Percentiles rank a stretch among this genome's conserved stretches.
Evolutionary conservation across 2,797 vertebrate species (phyloP).

Genomic region (Acanthurus leucopareius): DNA sequence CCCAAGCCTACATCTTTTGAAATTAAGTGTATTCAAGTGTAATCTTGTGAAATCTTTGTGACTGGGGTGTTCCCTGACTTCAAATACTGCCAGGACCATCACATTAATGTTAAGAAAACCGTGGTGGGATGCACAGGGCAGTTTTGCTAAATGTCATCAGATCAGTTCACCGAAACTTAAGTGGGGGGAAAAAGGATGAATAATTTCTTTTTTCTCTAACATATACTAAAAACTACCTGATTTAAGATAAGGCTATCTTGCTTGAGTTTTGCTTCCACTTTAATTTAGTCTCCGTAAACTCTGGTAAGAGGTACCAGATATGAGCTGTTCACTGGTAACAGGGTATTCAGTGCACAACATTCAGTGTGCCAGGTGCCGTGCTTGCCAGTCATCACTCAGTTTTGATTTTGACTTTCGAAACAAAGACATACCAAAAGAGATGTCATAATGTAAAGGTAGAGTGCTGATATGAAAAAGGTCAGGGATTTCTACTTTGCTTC

Average conservation of each 20-base stretch:
- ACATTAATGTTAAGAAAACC: constrained; percentile 17
- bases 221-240: constrained; percentile 14
- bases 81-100: not conserved
- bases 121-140: constrained; percentile 14
- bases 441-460: not conserved
- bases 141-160: constrained; percentile 64
- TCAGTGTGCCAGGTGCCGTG: not conserved
- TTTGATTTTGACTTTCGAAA: not conserved
- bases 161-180: constrained; percentile 39
- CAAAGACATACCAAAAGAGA: not conserved
- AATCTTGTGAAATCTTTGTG: constrained; percentile 51
- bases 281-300: not conserved
- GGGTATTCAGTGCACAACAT: not conserved
- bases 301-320: not conserved
- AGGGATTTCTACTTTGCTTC: constrained; percentile 16
- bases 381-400: not conserved
- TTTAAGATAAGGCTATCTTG: constrained; percentile 47
- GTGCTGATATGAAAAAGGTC: constrained; percentile 49
- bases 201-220: not conserved
- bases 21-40: not conserved
- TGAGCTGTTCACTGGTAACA: not conserved
- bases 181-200: constrained; percentile 39
- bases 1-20: no score
- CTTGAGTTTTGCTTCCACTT: constrained; percentile 50
- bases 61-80: constrained; percentile 48